Percentiles rank a stretch among this genome's conserved stretches.
phyloP scores from a whole-genome alignment of 2,113 vertebrate genomes.

The Mohoua ochrocephala region DNA sequence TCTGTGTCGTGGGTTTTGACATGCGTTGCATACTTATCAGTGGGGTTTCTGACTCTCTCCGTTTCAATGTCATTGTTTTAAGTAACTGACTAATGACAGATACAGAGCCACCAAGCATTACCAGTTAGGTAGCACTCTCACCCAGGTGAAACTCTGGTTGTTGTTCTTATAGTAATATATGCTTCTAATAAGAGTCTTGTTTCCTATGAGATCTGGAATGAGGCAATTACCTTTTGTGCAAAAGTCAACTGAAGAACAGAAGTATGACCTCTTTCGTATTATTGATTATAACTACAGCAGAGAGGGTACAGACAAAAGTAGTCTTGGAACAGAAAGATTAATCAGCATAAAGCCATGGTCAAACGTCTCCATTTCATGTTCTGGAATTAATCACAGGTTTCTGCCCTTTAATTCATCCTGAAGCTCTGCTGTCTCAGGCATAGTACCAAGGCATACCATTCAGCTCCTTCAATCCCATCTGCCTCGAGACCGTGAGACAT shows the following conservation, averaged over 20 bases:
- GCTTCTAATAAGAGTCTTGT: not conserved
- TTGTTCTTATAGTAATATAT: not conserved
- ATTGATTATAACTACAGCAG: not conserved
- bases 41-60: not conserved
- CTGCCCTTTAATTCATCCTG: not conserved
- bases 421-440: not conserved
- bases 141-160: not conserved
- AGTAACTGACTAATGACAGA: not conserved
- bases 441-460: not conserved
- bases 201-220: not conserved
- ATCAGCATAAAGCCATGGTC: rapidly evolving
- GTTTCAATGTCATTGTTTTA: not conserved
- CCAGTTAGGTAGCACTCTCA: not conserved
- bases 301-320: not conserved
- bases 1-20: not conserved
- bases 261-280: not conserved
- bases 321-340: not conserved
- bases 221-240: not conserved
- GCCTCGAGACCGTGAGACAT: not conserved
- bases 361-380: not conserved
- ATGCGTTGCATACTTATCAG: not conserved
- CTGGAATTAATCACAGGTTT: not conserved
- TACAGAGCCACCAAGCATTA: not conserved
- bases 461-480: not conserved
- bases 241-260: not conserved